A percentile compares a stretch with the other conserved stretches of the same genome.
phyloP scores from a whole-genome alignment of 1,140 invertebrate species.

The Leptopilina boulardi region DNA sequence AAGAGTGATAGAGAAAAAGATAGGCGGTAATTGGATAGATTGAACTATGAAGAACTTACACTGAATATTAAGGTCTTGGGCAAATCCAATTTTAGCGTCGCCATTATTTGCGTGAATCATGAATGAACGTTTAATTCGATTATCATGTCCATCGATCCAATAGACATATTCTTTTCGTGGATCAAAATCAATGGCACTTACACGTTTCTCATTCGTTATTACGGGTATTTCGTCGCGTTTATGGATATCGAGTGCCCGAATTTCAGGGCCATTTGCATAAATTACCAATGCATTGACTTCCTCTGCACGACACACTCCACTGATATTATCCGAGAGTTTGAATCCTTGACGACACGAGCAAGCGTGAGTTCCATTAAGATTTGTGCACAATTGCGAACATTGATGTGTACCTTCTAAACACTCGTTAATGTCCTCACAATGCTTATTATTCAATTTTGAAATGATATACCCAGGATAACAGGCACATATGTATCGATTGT shows the following conservation, averaged over 20 bases:
- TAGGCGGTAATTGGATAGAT: no score
- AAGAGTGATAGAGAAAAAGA: no score
- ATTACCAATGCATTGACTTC: conserved; percentile 81
- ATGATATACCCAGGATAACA: conserved; percentile 92
- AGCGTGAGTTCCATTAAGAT: conserved; percentile 93
- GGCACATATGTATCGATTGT: conserved; percentile 90
- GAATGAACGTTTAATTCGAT: conserved; percentile 93
- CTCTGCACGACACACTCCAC: conserved; percentile 87
- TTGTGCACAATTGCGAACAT: conserved; percentile 94
- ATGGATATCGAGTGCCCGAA: conserved; percentile 84
- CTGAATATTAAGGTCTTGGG: conserved; percentile 92
- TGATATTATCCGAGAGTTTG: conserved; percentile 82
- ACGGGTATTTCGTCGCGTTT: conserved; percentile 85
- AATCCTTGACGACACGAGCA: conserved; percentile 93
- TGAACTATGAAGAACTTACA: conserved; percentile 67
- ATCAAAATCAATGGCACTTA: conserved; percentile 93
- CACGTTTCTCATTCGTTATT: conserved; percentile 88
- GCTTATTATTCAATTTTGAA: conserved; percentile 83
- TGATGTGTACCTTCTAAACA: conserved; percentile 89
- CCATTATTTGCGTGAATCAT: conserved; percentile 88
- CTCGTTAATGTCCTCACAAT: conserved; percentile 93
- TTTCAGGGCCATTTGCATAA: conserved; percentile 90
- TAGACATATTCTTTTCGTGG: conserved; percentile 89
- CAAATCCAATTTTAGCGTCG: conserved; percentile 87
- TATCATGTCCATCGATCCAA: conserved; percentile 94